Conservation (phyloP, 2,888 invertebrate genomes). For the Camponotus fellah region DNA sequence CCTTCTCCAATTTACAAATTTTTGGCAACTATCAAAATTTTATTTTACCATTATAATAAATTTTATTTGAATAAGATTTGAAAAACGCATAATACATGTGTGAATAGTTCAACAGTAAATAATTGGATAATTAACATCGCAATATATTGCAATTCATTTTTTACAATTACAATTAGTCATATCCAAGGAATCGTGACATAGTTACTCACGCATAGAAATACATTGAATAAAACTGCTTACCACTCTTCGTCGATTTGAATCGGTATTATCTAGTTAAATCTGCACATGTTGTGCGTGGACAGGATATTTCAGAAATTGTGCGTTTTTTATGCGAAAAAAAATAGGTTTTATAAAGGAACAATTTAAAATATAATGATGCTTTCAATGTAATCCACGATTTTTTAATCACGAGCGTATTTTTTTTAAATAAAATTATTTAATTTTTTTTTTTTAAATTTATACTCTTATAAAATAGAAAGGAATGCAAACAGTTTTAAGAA, state of each 20-base stretch:
- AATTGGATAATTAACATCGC: not conserved
- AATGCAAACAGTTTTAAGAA: not conserved
- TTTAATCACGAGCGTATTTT: not conserved
- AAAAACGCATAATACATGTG: not conserved
- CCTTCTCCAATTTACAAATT: not conserved
- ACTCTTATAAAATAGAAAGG: not conserved
- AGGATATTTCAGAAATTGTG: not conserved
- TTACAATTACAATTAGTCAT: not conserved
- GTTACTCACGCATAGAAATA: not conserved
- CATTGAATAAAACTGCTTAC: slow-evolving; percentile 1
- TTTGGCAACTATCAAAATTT: not conserved
- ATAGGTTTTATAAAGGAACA: not conserved
- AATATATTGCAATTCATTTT: not conserved
- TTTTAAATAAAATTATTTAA: not conserved
- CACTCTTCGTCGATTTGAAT: slow-evolving; percentile 39
- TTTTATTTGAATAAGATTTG: not conserved
- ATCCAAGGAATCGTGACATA: not conserved
- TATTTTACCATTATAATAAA: not conserved
- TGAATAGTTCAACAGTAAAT: not conserved
- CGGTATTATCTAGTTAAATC: slow-evolving; percentile 40
- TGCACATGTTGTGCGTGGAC: not conserved
- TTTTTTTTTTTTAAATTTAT: not conserved
- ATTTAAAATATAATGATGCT: not conserved
- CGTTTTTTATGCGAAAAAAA: not conserved
- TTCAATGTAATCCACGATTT: not conserved